A percentile compares a stretch with the other conserved stretches of the same genome.
Evolutionary conservation across 2,797 vertebrate genomes (phyloP).

Genomic region (Notolepis coatsorum): DNA sequence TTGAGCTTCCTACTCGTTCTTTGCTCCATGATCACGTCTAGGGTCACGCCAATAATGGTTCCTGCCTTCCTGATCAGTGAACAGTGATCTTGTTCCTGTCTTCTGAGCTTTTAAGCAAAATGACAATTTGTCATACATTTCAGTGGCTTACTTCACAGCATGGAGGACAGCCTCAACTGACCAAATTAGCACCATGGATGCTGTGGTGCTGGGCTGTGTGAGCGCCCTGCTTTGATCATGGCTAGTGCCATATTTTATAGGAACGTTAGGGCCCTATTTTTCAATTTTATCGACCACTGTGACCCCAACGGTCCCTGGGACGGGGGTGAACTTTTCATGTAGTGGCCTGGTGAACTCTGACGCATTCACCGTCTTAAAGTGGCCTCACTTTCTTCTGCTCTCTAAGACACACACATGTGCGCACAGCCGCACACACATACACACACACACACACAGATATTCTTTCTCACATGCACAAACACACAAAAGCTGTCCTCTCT

Average conservation of each 20-base stretch:
- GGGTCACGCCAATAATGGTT: no score
- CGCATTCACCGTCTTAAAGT: slow-evolving; percentile 77
- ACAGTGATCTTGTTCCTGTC: no score
- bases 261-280: slow-evolving; percentile 72
- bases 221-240: slow-evolving; percentile 68
- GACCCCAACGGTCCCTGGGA: slow-evolving; percentile 68
- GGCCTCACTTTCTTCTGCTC: slow-evolving; percentile 68
- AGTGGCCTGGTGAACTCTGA: slow-evolving; percentile 65
- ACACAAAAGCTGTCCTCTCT: neutral
- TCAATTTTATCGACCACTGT: slow-evolving; percentile 80
- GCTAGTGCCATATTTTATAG: slow-evolving; percentile 72
- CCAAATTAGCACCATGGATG: slow-evolving; percentile 70
- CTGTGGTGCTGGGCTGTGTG: slow-evolving; percentile 48
- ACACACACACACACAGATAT: slow-evolving; percentile 20
- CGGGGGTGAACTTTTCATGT: slow-evolving; percentile 75
- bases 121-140: slow-evolving; percentile 80
- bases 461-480: neutral
- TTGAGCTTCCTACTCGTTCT: no score
- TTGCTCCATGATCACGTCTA: no score
- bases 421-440: slow-evolving; percentile 4
- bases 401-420: neutral
- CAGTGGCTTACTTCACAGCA: slow-evolving; percentile 68
- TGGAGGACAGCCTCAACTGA: slow-evolving; percentile 58
- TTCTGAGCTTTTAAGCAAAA: no score
- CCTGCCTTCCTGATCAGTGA: no score